Percentiles rank a stretch among this genome's conserved stretches.
Conservation (phyloP, 2,888 invertebrate genomes). For the Andrena flavipes region DNA sequence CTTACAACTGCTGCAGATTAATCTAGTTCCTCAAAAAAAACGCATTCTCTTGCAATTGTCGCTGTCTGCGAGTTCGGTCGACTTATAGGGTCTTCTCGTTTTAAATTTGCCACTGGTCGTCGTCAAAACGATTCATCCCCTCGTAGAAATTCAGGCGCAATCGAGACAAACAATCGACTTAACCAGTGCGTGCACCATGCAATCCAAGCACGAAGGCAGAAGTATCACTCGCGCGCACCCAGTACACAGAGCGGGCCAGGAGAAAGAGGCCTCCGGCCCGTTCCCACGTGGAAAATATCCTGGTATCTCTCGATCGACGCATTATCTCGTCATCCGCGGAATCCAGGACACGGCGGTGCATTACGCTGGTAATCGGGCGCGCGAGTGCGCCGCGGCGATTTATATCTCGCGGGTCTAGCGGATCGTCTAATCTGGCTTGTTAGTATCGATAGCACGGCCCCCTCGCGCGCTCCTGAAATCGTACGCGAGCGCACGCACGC, state of each 20-base stretch:
- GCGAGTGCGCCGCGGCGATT: constrained; percentile 29
- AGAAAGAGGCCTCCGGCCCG: neutral
- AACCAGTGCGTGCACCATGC: too few relatives aligned
- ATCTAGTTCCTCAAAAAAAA: too few relatives aligned
- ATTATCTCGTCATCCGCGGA: constrained; percentile 36
- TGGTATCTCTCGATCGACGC: constrained; percentile 10
- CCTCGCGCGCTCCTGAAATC: constrained; percentile 16
- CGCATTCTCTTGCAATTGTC: too few relatives aligned
- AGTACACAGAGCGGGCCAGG: neutral
- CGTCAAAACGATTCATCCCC: too few relatives aligned
- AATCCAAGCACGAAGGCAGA: too few relatives aligned
- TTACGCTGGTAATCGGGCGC: constrained; percentile 36
- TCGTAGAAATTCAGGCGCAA: too few relatives aligned
- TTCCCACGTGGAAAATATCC: constrained; percentile 37
- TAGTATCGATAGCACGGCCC: constrained; percentile 65
- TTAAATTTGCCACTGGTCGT: too few relatives aligned
- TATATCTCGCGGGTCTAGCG: constrained; percentile 63
- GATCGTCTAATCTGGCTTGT: constrained; percentile 65
- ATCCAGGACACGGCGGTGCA: constrained; percentile 42
- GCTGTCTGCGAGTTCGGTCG: too few relatives aligned
- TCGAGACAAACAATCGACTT: too few relatives aligned
- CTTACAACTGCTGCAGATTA: too few relatives aligned
- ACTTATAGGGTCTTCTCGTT: too few relatives aligned
- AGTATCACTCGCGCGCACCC: neutral
- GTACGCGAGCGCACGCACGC: constrained; percentile 48